These are phyloP conservation scores for Montipora cactus DNA, from an alignment of 64 coral and sea anemone genomes.

Conservation along the genomic window DNA sequence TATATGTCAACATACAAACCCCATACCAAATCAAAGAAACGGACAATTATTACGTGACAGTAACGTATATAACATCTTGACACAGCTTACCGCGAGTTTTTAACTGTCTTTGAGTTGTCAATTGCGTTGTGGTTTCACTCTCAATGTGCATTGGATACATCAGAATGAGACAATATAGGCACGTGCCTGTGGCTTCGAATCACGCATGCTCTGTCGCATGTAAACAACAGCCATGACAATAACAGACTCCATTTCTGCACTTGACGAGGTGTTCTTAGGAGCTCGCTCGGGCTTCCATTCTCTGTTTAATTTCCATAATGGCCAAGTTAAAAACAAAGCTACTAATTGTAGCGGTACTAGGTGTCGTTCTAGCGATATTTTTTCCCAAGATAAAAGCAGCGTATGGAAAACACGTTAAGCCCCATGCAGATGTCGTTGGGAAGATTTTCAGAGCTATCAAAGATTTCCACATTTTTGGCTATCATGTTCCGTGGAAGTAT, in stretches of 20 bases:
- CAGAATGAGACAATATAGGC: slow-evolving; percentile 10
- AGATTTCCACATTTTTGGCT: slow-evolving; percentile 89
- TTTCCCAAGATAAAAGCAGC: slow-evolving; percentile 79
- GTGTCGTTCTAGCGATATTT: slow-evolving; percentile 79
- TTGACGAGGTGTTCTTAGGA: slow-evolving; percentile 67
- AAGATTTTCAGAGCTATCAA: slow-evolving; percentile 71
- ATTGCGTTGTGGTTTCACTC: background rate
- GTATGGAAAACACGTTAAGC: slow-evolving; percentile 86
- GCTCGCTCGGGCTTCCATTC: background rate
- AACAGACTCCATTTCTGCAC: background rate
- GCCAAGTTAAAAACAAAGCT: slow-evolving; percentile 80
- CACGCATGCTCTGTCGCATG: slow-evolving; percentile 34
- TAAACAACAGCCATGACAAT: slow-evolving; percentile 65
- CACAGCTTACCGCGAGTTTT: background rate
- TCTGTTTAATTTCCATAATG: slow-evolving; percentile 31
- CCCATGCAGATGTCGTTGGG: slow-evolving; percentile 75
- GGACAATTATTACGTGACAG: no score
- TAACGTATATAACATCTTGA: background rate
- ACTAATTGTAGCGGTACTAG: slow-evolving; percentile 76
- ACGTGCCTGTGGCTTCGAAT: slow-evolving; percentile 25
- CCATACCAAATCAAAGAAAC: no score
- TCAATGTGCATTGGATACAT: slow-evolving; percentile 55
- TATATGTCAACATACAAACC: no score
- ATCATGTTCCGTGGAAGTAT: slow-evolving; percentile 93
- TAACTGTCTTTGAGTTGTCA: background rate